Conservation (phyloP, 2,113 vertebrate genomes). For the Miniopterus natalensis region DNA sequence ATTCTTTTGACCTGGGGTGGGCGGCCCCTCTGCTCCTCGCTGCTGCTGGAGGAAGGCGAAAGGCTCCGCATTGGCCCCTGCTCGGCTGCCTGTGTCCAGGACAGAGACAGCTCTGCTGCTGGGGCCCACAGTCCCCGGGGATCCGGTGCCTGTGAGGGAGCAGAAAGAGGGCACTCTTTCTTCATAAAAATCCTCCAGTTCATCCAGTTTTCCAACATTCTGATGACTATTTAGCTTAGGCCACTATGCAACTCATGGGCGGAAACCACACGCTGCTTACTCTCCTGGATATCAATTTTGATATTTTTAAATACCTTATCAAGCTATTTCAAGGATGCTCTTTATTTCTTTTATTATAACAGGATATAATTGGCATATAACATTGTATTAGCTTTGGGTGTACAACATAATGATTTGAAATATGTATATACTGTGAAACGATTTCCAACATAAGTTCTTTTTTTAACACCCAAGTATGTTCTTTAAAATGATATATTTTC, state of each 20-base stretch:
- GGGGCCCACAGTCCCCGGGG: too few species aligned
- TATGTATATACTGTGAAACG: background rate
- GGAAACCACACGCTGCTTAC: background rate
- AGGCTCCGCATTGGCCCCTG: too few species aligned
- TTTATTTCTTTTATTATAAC: background rate
- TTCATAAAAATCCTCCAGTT: background rate
- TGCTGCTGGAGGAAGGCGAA: too few species aligned
- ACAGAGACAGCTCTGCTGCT: too few species aligned
- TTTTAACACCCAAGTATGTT: background rate
- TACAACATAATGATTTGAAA: background rate
- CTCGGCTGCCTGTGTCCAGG: too few species aligned
- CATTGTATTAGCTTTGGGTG: background rate
- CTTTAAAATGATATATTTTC: background rate
- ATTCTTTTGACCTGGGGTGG: too few species aligned
- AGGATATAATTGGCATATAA: background rate
- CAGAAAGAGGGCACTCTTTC: background rate
- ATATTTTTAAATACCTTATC: background rate
- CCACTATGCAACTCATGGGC: background rate
- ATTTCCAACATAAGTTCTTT: background rate
- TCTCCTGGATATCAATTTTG: background rate
- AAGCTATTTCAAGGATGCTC: background rate
- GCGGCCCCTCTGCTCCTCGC: too few species aligned
- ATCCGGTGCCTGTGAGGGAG: too few species aligned
- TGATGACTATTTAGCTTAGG: background rate
- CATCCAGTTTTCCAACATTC: background rate